These are phyloP conservation scores for Eufriesea mexicana DNA, from an alignment of 1,140 invertebrate genomes.

Conservation along the genomic window DNA sequence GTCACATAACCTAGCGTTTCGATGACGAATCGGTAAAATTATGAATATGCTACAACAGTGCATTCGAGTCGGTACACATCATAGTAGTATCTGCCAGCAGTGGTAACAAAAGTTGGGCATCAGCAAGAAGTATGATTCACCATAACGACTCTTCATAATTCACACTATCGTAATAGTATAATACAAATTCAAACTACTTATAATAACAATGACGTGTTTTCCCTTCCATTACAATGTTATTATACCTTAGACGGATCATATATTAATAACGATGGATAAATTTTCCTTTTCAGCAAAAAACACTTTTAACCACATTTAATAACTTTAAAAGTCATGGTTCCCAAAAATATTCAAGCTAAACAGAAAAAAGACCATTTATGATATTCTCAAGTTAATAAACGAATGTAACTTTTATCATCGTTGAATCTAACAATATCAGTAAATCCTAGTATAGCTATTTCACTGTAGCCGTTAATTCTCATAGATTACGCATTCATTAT, in stretches of 20 bases:
- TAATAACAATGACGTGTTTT: not conserved
- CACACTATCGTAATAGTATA: not conserved
- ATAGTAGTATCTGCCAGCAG: slow-evolving; percentile 36
- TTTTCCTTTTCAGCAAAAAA: not conserved
- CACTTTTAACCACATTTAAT: too few species aligned
- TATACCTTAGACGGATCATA: not conserved
- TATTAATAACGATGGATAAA: not conserved
- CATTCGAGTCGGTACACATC: slow-evolving; percentile 27
- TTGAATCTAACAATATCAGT: not conserved
- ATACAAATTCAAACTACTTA: too few species aligned
- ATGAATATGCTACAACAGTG: slow-evolving; percentile 13
- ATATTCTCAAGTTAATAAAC: not conserved
- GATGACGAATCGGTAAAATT: slow-evolving; percentile 58
- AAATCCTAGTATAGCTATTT: not conserved
- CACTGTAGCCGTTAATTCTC: not conserved
- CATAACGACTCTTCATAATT: not conserved
- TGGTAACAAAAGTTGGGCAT: slow-evolving; percentile 44
- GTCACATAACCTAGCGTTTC: slow-evolving; percentile 1
- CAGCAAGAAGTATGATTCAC: slow-evolving; percentile 37
- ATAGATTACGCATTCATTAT: not conserved
- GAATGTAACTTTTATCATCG: not conserved
- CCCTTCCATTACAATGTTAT: not conserved
- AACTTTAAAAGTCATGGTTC: not conserved
- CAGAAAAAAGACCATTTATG: not conserved
- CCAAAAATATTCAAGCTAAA: not conserved